Evolutionary conservation across 2,113 vertebrate genomes (phyloP), one percentile per base, ranked within the genome.

Genomic region (Cynoglossus semilaevis): DNA sequence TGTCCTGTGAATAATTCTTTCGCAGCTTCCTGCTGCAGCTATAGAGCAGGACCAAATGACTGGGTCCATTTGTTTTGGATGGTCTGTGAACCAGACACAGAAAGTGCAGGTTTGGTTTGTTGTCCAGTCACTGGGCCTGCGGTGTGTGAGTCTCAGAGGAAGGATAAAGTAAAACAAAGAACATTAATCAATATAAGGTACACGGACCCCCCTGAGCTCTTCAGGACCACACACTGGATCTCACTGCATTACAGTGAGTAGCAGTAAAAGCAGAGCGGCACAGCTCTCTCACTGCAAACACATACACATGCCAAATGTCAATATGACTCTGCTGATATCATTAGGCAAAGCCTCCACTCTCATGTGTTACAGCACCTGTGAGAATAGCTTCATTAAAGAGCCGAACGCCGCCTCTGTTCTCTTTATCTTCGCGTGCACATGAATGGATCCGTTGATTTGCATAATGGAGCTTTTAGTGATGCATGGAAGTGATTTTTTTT

Each of bases 251-350:
- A 61, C 53, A 9, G 8, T 1, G 4, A 35, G 34, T 41, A 43
- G 53, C 53, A 19, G 37, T 7, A 35, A 58, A 34, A 17, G n/a
- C 19, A 19, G n/a, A 54, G 37, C 51, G 58, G 22, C 16, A 29
- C 22, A 16, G 9, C 11, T 15, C 52, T 14, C 54, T 42, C 52
- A 18, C 41, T 51, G 65, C 54, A 67, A 45, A 63, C 70, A 68
- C 40, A 35, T 56, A 22, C 7, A 17, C 44, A 38, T 38, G 22
- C 34, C 53, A 50, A 59, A 38, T 45, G 38, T 41, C 4, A 15
- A 36, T 50, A 10, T 62, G 50, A 68, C 63, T 67, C 66, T 80
- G 79, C 72, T 80, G 74, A 78, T 63, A 67, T 80, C 70, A 80
- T 87, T 82, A 83, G 72, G 49, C 17, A 51, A 64, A 81, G 18